A percentile compares a stretch with the other conserved stretches of the same genome.
phyloP scores from a whole-genome alignment of 2,797 vertebrate species.

The Pygocentrus nattereri region DNA sequence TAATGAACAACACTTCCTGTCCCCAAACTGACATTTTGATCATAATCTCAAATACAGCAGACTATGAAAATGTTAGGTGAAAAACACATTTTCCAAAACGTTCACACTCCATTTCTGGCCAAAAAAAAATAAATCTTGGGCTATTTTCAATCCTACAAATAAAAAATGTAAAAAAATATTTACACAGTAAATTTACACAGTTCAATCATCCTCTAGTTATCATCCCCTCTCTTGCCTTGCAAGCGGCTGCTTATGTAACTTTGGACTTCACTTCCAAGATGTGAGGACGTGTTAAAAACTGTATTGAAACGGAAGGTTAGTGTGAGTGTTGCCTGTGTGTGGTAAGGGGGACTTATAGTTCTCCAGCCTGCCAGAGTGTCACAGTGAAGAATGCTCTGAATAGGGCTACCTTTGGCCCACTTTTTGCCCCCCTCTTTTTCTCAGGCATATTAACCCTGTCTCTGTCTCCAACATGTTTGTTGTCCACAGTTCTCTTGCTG shows the following conservation, averaged over 20 bases:
- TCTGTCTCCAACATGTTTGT: background rate
- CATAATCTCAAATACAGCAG: too few species aligned
- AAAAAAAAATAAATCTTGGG: background rate
- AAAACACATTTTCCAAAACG: too few species aligned
- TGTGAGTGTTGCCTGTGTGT: background rate
- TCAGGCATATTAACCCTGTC: background rate
- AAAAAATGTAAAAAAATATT: too few species aligned
- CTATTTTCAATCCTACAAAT: background rate
- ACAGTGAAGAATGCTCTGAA: background rate
- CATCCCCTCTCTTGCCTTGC: background rate
- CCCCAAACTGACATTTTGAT: too few species aligned
- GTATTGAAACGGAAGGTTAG: background rate
- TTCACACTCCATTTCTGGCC: too few species aligned
- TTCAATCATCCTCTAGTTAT: too few species aligned
- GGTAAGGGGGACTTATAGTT: background rate
- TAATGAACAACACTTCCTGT: too few species aligned
- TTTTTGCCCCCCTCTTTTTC: background rate
- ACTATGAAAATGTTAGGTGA: too few species aligned
- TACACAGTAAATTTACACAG: too few species aligned
- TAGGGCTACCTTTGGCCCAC: conserved; percentile 2
- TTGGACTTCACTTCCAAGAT: background rate
- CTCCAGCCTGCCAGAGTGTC: background rate
- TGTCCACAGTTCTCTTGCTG: too few species aligned
- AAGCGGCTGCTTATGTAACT: background rate
- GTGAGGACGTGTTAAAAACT: background rate